phyloP scores from a whole-genome alignment of 37 sponge, comb jelly and placozoan genomes.

The Axinella damicornis region DNA sequence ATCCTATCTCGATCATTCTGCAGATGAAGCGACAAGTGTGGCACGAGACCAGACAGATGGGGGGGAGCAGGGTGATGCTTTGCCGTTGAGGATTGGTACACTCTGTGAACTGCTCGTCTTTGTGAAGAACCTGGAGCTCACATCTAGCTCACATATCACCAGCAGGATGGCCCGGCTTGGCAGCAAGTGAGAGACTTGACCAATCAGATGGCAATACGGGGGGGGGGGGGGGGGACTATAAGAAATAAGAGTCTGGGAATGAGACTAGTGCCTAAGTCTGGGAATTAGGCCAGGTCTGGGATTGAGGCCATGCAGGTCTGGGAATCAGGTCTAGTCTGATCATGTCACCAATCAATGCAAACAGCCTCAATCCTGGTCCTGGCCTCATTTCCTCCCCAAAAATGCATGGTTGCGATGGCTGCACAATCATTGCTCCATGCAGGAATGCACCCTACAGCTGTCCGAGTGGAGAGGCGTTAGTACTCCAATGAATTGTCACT shows the following conservation, averaged over 20 bases:
- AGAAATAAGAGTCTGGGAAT: background rate
- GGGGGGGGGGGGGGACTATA: too few relatives aligned
- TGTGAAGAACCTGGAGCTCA: constrained; percentile 68
- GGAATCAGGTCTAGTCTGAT: too few relatives aligned
- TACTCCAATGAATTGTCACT: too few relatives aligned
- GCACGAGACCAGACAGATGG: constrained; percentile 14
- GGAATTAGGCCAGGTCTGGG: too few relatives aligned
- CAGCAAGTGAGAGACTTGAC: background rate
- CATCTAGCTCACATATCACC: background rate
- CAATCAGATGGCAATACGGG: too few relatives aligned
- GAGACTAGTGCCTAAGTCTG: too few relatives aligned
- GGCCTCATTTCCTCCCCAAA: too few relatives aligned
- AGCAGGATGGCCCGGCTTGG: background rate
- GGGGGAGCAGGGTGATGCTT: background rate
- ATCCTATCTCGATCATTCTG: too few relatives aligned
- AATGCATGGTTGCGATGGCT: too few relatives aligned
- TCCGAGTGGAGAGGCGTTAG: constrained; percentile 31
- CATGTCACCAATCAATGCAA: too few relatives aligned
- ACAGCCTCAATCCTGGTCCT: too few relatives aligned
- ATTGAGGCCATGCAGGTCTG: too few relatives aligned
- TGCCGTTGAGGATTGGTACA: constrained; percentile 27
- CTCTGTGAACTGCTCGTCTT: constrained; percentile 69
- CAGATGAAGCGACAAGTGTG: constrained; percentile 44
- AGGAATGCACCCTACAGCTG: constrained; percentile 36
- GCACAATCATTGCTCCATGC: background rate